Conservation (phyloP, 2,113 vertebrate genomes). For the Tapirus terrestris region DNA sequence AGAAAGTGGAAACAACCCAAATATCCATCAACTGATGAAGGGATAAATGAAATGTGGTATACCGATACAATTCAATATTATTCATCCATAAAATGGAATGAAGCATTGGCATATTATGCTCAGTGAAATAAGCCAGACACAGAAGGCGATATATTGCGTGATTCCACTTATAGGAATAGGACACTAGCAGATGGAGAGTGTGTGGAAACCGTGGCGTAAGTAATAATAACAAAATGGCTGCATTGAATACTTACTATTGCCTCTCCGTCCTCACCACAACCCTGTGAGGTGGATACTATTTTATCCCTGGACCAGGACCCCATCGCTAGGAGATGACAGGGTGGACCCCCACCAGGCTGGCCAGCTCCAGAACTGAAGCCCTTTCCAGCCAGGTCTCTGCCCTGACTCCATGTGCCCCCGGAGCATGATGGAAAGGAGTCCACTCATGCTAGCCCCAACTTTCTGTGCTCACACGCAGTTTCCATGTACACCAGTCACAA, state of each 20-base stretch:
- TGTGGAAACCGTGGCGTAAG: not conserved
- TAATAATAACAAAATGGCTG: not conserved
- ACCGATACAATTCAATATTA: not conserved
- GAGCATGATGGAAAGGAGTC: no score
- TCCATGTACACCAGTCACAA: fast-evolving
- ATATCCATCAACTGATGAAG: not conserved
- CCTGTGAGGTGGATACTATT: no score
- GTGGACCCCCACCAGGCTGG: not conserved
- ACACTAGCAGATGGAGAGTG: not conserved
- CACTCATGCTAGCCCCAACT: not conserved
- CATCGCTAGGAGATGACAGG: not conserved
- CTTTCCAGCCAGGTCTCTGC: not conserved
- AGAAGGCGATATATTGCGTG: not conserved
- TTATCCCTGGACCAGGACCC: not conserved
- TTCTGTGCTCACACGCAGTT: no score
- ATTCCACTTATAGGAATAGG: not conserved
- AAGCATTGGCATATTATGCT: not conserved
- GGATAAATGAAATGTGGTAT: not conserved
- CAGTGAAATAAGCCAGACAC: not conserved
- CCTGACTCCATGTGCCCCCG: not conserved
- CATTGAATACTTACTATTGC: not conserved
- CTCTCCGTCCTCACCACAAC: not conserved
- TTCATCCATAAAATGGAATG: not conserved
- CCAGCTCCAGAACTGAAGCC: not conserved
- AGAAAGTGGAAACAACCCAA: not conserved